Evolutionary conservation across 2,888 invertebrate species (phyloP), one percentile per base, ranked within the genome.

Genomic region (Geotrupes spiniger): DNA sequence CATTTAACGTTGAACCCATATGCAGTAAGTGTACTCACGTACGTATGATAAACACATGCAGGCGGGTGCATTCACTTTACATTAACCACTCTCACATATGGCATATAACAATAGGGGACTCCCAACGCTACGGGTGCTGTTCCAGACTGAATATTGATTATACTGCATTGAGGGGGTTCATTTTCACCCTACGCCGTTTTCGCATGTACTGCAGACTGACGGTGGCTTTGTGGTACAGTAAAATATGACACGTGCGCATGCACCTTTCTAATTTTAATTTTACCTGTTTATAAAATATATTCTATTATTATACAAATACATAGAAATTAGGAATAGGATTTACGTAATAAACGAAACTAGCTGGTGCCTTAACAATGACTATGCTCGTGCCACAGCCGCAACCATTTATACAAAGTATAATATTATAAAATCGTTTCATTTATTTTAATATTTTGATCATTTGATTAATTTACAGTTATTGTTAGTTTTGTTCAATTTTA

Each of bases 41-140:
- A 51, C 49, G 46, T 52, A 54, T 54, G 52, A 46, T 49, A 48
- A 44, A 46, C 44, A 41, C 28, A 51, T 43, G 49, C 48, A 53
- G 52, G 48, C 45, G 53, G 53, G 49, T 46, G 46, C 47, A 53
- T 55, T 55, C 55, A 52, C 53, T 52, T 55, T 53, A 36, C 49
- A 48, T 52, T 49, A 51, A 49, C 46, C 51, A 52, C 49, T 53
- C 51, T 55, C 56, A 53, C 57, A 57, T 57, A 57, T 57, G 57
- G 57, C 51, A 51, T 31, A 45, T 44, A 47, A 53, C 54, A 51
- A 57, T 54, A 49, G 56, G 56, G 56, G 56, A 54, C 51, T 49
- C 39, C 40, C 37, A 42, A 53, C 41, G 42, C 45, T 52, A 33
- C 40, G 56, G 56, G 56, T 48, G 48, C 45, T 48, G 46, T 48